phyloP scores from a whole-genome alignment of 2,888 invertebrate genomes.

The Leptinotarsa rubiginosa region DNA sequence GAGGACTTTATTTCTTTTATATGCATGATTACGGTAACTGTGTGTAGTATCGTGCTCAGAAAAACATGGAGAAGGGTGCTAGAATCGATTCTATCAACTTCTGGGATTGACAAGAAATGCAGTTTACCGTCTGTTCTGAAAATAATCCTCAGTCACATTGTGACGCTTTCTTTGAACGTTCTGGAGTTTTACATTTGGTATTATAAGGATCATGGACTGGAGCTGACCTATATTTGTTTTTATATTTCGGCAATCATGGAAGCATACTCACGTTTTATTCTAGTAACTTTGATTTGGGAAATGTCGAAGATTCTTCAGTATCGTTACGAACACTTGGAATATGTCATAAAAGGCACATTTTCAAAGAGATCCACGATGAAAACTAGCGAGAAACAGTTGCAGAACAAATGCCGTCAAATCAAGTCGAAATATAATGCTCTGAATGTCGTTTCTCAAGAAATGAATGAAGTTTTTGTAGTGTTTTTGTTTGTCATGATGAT shows the following conservation, averaged over 20 bases:
- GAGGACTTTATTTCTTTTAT: not conserved
- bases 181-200: not conserved
- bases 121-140: not conserved
- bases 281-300: not conserved
- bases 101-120: not conserved
- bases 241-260: not conserved
- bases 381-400: not conserved
- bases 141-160: not conserved
- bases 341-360: not conserved
- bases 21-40: not conserved
- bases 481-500: not conserved
- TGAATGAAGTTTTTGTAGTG: not conserved
- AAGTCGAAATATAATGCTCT: not conserved
- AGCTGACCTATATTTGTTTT: not conserved
- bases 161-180: not conserved
- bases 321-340: not conserved
- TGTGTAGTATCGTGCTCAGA: not conserved
- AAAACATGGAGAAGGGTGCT: not conserved
- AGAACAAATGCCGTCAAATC: not conserved
- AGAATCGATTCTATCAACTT: not conserved
- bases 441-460: not conserved
- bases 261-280: not conserved
- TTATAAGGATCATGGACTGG: not conserved
- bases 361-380: not conserved
- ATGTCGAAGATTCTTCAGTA: not conserved